These are phyloP conservation scores for Agapornis roseicollis DNA, from an alignment of 2,113 vertebrate genomes.

Conservation along the genomic window DNA sequence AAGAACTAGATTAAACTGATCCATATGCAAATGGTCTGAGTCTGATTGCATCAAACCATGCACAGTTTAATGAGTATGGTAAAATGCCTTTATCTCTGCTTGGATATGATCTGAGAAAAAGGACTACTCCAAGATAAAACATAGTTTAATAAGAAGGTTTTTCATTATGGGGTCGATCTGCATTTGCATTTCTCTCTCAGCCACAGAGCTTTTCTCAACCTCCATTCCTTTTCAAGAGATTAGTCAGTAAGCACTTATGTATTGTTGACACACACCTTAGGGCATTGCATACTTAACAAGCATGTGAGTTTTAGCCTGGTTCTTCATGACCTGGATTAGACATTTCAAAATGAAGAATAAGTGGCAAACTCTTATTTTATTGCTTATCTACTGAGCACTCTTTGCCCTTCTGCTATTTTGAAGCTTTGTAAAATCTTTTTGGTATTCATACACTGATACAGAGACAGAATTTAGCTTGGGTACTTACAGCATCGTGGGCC, in stretches of 20 bases:
- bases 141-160: conserved; percentile 78
- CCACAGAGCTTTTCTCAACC: conserved; percentile 33
- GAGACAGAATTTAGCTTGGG: not conserved
- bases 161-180: conserved; percentile 70
- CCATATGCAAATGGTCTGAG: conserved; percentile 79
- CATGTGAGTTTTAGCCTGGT: not conserved
- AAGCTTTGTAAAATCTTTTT: conserved; percentile 11
- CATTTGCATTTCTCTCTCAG: conserved; percentile 72
- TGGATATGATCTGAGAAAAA: conserved; percentile 75
- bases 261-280: conserved; percentile 67
- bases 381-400: not conserved
- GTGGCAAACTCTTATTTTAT: not conserved
- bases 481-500: not conserved
- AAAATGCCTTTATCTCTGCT: conserved; percentile 77
- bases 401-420: conserved; percentile 14
- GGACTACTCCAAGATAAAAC: conserved; percentile 75
- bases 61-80: conserved; percentile 78
- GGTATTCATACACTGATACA: not conserved
- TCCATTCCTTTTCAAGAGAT: conserved; percentile 45
- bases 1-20: conserved; percentile 80
- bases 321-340: conserved; percentile 23
- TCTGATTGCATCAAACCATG: conserved; percentile 80
- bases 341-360: not conserved
- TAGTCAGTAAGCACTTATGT: conserved; percentile 61
- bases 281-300: conserved; percentile 39